These are phyloP conservation scores for Pocillopora damicornis DNA, from an alignment of 64 coral and sea anemone genomes.

Conservation along the genomic window DNA sequence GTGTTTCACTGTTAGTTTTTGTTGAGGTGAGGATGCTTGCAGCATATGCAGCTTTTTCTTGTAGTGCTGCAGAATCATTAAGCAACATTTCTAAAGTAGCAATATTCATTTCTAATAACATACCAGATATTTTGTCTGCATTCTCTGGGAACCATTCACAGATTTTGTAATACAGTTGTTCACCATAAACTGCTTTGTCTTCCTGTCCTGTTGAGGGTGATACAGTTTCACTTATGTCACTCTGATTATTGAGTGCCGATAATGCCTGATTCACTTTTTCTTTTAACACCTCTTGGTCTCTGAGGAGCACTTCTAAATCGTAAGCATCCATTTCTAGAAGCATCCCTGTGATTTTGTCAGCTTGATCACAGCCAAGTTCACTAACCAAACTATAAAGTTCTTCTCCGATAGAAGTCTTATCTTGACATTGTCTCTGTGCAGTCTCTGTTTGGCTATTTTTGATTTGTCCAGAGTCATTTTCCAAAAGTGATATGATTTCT, in stretches of 20 bases:
- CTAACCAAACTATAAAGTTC: conserved; percentile 8
- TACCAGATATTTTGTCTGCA: conserved; percentile 81
- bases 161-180: conserved; percentile 62
- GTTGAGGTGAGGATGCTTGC: conserved; percentile 7
- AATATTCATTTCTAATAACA: conserved; percentile 72
- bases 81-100: conserved; percentile 8
- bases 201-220: neutral
- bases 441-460: neutral
- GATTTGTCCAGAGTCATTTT: neutral
- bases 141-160: conserved; percentile 34
- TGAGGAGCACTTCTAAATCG: conserved; percentile 27
- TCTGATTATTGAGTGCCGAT: conserved; percentile 15
- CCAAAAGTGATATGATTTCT: neutral
- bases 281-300: conserved; percentile 33
- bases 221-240: neutral
- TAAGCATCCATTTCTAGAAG: conserved; percentile 30
- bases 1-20: neutral
- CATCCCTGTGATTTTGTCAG: conserved; percentile 45
- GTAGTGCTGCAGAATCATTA: conserved; percentile 41
- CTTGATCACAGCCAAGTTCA: neutral
- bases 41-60: conserved; percentile 56
- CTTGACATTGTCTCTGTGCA: neutral
- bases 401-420: conserved; percentile 27
- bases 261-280: conserved; percentile 55
- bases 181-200: conserved; percentile 55